Conservation (phyloP, 2,113 vertebrate species). For the Melanostigma gelatinosum region DNA sequence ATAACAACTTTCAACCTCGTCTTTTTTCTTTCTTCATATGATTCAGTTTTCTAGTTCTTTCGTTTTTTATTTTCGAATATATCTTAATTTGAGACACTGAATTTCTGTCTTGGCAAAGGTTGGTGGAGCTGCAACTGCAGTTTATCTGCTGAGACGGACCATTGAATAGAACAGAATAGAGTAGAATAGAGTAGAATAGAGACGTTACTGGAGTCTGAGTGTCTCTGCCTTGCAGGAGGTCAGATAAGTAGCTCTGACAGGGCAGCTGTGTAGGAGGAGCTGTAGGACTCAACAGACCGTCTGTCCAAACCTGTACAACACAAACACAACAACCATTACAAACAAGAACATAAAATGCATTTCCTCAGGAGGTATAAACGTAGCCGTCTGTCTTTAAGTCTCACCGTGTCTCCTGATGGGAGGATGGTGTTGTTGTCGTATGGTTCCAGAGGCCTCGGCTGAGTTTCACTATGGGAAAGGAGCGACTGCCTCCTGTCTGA, state of each 20-base stretch:
- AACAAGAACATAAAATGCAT: neutral
- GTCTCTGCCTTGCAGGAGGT: slow-evolving; percentile 59
- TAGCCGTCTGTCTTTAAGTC: neutral
- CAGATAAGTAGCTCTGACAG: slow-evolving; percentile 46
- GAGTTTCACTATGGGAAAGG: slow-evolving; percentile 58
- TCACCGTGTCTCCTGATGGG: slow-evolving; percentile 71
- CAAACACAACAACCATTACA: slow-evolving; percentile 32
- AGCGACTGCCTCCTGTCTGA: slow-evolving; percentile 63
- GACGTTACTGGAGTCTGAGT: slow-evolving; percentile 56
- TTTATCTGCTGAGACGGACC: slow-evolving; percentile 1
- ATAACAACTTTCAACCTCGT: neutral
- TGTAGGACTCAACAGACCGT: slow-evolving; percentile 35
- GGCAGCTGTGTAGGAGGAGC: slow-evolving; percentile 29
- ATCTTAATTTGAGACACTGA: neutral
- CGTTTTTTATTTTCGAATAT: neutral
- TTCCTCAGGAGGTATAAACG: neutral
- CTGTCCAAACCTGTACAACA: slow-evolving; percentile 61
- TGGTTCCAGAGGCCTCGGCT: slow-evolving; percentile 65
- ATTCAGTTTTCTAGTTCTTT: neutral
- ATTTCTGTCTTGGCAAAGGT: neutral
- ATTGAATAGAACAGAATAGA: slow-evolving; percentile 3
- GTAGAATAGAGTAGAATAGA: neutral
- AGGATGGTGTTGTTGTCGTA: slow-evolving; percentile 52
- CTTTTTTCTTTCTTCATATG: neutral
- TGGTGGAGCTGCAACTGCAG: neutral